Evolutionary conservation across 2,888 invertebrate genomes (phyloP), one percentile per base, ranked within the genome.

Genomic region (Dynastes tityus): DNA sequence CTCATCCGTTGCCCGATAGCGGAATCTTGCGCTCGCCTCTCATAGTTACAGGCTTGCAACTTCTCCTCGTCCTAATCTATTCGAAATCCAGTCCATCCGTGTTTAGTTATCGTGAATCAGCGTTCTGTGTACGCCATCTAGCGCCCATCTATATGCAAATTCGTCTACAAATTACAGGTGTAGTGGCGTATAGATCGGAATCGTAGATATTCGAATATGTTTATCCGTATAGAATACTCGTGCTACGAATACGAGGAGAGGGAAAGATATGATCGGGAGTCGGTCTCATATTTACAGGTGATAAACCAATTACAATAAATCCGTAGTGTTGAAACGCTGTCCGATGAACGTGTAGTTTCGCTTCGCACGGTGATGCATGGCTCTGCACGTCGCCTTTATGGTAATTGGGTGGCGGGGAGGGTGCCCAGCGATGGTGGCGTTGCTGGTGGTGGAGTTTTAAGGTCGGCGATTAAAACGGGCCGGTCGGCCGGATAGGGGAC

Each of bases 81-180:
- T 83, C 82, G 80, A 80, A 83, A 84, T 83, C 81, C 81, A 83
- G 82, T 81, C 80, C 82, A 82, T 83, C 83, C 83, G 81, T 83
- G 83, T 83, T 83, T 82, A 83, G 84, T 82, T 83, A 83, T 83
- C 84, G 82, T 84, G 84, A 84, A 82, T 83, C 82, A 83, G 82
- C 79, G 81, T 81, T 45, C 5, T 37, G 5, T 37, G 82, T 81
- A 82, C 81, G 83, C 82, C 82, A 82, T 79, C 83, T 61, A 73
- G 76, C 82, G 83, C 84, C 84, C 83, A 84, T 85, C 84, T 85
- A 85, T 85, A 85, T 85, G 85, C 83, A 84, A 85, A 85, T 85
- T 78, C 73, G 77, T 80, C 82, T 84, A 83, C 84, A 85, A 85
- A 85, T 85, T 84, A 83, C 83, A 84, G 84, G 84, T 84, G 83